Base-by-base conservation (phyloP, 2,888 invertebrate genomes). In the Melipona bicolor region DNA sequence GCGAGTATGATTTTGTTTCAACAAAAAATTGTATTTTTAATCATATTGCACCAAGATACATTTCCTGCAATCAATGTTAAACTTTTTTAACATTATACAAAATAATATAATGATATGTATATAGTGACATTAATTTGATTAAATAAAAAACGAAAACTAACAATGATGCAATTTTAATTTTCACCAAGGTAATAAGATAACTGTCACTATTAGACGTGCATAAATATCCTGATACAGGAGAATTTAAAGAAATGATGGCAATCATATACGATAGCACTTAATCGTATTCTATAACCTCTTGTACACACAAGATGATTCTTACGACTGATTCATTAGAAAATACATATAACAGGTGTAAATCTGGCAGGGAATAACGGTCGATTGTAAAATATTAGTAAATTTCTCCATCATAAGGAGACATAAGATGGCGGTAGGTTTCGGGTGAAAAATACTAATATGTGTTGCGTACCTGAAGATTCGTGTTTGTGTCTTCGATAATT, bases 401-500 rank as follows among this genome's bases (percentile, higher is more conserved):
- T 79, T 76, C 68, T 79, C 64, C 54, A 78, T 88, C 87, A 84
- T 83, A 85, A 87, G 82, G 88, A 89, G 87, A 88, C 88, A 90
- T 90, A 91, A 91, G 91, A 91, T 91, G 91, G 91, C 91, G 90
- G 91, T 91, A 86, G 86, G 87, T 85, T 87, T 87, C 87, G 69
- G 87, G 85, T 84, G 77, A 87, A 89, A 89, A 91, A 91, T 90
- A 88, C 83, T 83, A 83, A 69, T 77, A 73, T 85, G 74, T 71
- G 77, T 83, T 80, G 90, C 93, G 92, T 94, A 96, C 97, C 96
- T 97, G 96, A 93, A 96, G 95, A 95, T 96, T 96, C 93, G 96
- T 92, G 95, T 96, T 96, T 91, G 96, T 95, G 94, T 98, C 98
- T 96, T 97, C 97, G 96, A 97, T 97, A 95, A 97, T 96, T 96